phyloP scores from a whole-genome alignment of 2,888 invertebrate species.

The Pheosia tremula region DNA sequence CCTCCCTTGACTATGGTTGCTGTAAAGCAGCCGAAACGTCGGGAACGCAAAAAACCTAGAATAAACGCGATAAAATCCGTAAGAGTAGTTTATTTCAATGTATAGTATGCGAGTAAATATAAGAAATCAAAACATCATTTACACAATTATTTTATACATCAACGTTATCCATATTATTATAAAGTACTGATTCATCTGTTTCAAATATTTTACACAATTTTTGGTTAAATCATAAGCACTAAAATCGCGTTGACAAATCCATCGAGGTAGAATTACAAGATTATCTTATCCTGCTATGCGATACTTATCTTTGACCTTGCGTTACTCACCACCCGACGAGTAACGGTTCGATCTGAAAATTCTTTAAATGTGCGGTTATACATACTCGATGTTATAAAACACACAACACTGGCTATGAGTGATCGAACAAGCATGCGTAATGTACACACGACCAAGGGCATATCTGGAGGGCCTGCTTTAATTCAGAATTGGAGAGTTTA shows the following conservation, averaged over 20 bases:
- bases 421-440: neutral
- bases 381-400: too few species aligned
- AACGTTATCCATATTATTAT: too few species aligned
- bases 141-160: too few species aligned
- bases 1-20: too few species aligned
- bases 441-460: neutral
- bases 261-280: neutral
- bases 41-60: too few species aligned
- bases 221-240: neutral
- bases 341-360: neutral
- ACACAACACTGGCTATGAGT: neutral
- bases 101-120: too few species aligned
- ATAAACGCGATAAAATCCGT: too few species aligned
- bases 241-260: neutral
- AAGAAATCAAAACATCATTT: too few species aligned
- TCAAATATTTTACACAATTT: too few species aligned
- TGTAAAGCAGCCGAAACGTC: too few species aligned
- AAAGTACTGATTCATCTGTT: too few species aligned
- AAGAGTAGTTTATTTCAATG: too few species aligned
- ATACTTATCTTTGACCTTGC: slow-evolving; percentile 5
- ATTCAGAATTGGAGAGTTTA: neutral
- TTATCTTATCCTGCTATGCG: neutral
- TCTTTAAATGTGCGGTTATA: neutral
- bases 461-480: neutral
- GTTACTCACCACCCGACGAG: slow-evolving; percentile 1